Conservation (phyloP, 2,113 vertebrate genomes). For the Gopherus evgoodei region DNA sequence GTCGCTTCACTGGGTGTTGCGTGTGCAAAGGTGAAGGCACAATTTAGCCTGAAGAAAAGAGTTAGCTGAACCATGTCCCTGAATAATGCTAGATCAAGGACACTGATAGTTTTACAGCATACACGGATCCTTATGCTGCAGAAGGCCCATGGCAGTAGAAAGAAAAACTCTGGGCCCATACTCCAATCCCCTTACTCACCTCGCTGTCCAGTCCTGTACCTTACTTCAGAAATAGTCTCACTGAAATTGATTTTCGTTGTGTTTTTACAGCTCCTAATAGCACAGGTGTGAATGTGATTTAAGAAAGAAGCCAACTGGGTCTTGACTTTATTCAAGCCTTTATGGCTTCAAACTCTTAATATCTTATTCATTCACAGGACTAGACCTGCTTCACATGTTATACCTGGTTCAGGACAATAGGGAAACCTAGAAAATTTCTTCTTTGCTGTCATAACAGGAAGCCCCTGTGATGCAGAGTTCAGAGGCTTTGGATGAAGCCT, state of each 20-base stretch:
- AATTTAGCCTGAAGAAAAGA: background rate
- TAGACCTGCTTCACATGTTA: accelerated
- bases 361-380: accelerated
- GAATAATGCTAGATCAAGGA: background rate
- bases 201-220: background rate
- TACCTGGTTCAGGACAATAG: accelerated
- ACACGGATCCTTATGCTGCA: too few species aligned
- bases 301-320: accelerated
- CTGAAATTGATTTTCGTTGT: background rate
- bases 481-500: background rate
- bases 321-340: background rate
- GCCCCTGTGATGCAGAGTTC: background rate
- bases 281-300: accelerated
- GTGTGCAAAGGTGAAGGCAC: background rate
- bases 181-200: background rate
- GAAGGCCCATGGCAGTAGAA: background rate
- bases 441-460: background rate
- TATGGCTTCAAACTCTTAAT: background rate
- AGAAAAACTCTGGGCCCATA: background rate
- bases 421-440: background rate
- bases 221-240: background rate
- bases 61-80: background rate
- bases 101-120: background rate
- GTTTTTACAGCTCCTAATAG: background rate
- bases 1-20: background rate